Conservation (phyloP, 2,888 invertebrate species). For the Dendrolimus houi region DNA sequence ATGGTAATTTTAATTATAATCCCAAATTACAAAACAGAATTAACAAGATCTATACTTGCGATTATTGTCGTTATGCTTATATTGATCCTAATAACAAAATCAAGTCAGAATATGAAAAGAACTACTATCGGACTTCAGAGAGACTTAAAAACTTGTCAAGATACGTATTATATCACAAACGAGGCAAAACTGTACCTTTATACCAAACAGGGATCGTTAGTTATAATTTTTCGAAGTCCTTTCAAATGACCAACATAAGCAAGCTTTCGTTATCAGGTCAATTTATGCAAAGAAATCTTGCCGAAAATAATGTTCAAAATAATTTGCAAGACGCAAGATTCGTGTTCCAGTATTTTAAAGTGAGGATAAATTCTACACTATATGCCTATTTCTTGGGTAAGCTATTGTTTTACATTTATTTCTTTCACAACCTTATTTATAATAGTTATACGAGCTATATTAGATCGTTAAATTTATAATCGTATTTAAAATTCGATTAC, state of each 20-base stretch:
- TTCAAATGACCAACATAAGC: slow-evolving; percentile 44
- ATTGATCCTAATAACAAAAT: neutral
- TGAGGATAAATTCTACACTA: slow-evolving; percentile 52
- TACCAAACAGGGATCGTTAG: slow-evolving; percentile 36
- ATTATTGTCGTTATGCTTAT: neutral
- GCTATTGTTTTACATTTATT: no score
- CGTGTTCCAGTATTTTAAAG: slow-evolving; percentile 59
- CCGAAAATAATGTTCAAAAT: neutral
- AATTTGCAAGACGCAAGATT: neutral
- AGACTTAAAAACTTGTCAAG: slow-evolving; percentile 44
- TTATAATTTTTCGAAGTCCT: slow-evolving; percentile 43
- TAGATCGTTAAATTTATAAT: no score
- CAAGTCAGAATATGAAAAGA: slow-evolving; percentile 36
- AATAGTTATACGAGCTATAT: no score
- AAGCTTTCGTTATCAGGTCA: slow-evolving; percentile 27
- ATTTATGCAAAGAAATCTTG: slow-evolving; percentile 19
- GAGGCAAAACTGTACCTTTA: slow-evolving; percentile 29
- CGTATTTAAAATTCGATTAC: no score
- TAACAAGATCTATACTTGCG: neutral
- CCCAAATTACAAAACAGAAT: slow-evolving; percentile 1
- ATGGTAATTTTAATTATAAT: slow-evolving; percentile 42
- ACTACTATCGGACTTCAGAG: slow-evolving; percentile 41
- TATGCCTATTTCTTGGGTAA: slow-evolving; percentile 52
- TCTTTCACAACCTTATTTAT: no score
- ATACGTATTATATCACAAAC: slow-evolving; percentile 30